A percentile compares a stretch with the other conserved stretches of the same genome.
Evolutionary conservation across 2,797 vertebrate species (phyloP).

Genomic region (Heliangelus exortis): DNA sequence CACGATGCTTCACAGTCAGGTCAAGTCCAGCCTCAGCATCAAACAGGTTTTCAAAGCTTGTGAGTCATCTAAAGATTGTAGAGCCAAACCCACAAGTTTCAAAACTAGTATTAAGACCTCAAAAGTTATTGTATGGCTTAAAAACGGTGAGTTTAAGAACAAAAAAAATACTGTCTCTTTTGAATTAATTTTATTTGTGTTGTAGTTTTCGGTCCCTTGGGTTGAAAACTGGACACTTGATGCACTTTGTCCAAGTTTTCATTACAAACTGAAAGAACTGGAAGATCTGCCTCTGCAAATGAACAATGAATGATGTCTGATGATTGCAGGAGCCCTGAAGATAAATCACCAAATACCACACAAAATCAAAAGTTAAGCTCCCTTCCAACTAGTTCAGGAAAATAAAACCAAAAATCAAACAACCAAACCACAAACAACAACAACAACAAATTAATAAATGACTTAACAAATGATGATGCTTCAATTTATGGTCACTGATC

Average conservation of each 20-base stretch:
- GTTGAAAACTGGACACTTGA: rapidly evolving
- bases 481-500: background rate
- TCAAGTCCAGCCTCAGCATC: background rate
- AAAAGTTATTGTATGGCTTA: background rate
- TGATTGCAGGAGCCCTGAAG: background rate
- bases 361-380: background rate
- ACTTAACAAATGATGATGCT: background rate
- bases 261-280: background rate
- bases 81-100: background rate
- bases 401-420: no score
- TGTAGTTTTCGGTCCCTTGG: background rate
- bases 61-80: background rate
- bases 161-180: background rate
- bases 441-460: background rate
- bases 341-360: background rate
- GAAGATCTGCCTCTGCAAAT: background rate
- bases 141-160: background rate
- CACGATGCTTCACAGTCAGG: background rate
- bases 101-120: background rate
- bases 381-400: background rate
- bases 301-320: background rate
- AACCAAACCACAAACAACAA: no score
- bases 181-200: background rate
- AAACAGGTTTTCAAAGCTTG: background rate
- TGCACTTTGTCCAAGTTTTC: background rate